Base-by-base conservation (phyloP, 1,140 invertebrate species). In the Leguminivora glycinivorella region DNA sequence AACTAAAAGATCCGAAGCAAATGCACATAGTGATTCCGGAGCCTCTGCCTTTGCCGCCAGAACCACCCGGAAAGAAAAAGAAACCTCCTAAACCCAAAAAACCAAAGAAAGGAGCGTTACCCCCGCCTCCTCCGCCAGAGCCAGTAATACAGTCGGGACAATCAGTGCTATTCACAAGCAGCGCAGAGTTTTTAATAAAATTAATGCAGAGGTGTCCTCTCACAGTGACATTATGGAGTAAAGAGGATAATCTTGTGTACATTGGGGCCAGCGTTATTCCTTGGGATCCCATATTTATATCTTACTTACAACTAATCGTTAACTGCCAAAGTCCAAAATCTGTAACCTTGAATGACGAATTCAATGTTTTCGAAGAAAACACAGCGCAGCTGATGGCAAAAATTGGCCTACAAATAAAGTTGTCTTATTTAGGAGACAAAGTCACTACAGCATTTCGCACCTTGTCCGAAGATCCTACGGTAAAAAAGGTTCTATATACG, bases 11-110 rank as follows among this genome's bases (percentile, higher is more conserved):
- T 76, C 89, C 89, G 17, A 91, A 90, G 70, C 83, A 85, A 79
- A 84, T 90, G 85, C 81, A 90, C 52, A 89, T 91, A 68, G 81
- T 85, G 0, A 89, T 91, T 66, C 89, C 89, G n/a, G 87, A 90
- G 52, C 89, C 88, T 10, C 84, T 80, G 12, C 89, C 88, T 24
- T 72, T 90, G 25, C 89, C 89, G 19, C 87, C 87, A n/a, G 85
- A 87, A 10, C 86, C 87, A 72, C 72, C 80, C 9, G 86, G 89
- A 22, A 90, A 76, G 66, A 88, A 88, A 67, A 86, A 84, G 69
- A 80, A 84, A 74, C 68, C 76, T 31, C 77, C 80, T 19, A 81
- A 81, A 67, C 79, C 81, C 10, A 80, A 80, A 68, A 88, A 84
- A 73, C 68, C 69, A 0, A 86, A 87, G 74, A 87, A 87, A 26